Conservation (phyloP, 2,113 vertebrate genomes). For the Crotalus helleri region DNA sequence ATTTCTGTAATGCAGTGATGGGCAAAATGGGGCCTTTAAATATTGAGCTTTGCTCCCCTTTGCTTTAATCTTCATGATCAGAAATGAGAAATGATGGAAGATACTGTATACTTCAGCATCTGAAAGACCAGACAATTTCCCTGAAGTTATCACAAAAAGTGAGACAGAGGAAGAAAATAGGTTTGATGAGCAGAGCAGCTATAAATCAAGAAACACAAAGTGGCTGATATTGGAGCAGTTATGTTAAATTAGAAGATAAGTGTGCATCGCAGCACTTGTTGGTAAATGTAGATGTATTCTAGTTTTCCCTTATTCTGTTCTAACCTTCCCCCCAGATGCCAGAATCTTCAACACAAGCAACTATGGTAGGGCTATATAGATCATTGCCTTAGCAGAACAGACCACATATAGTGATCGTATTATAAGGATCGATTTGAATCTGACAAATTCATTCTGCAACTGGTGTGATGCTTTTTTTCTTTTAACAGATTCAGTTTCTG, state of each 20-base stretch:
- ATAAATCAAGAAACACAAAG: neutral
- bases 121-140: neutral
- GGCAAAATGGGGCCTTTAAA: neutral
- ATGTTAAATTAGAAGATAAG: neutral
- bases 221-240: neutral
- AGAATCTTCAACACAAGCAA: neutral
- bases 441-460: neutral
- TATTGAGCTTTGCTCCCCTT: neutral
- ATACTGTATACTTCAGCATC: neutral
- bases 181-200: neutral
- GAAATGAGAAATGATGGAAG: neutral
- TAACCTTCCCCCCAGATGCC: neutral
- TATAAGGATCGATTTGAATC: neutral
- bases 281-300: neutral
- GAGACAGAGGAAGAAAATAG: neutral
- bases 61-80: neutral
- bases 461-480: neutral
- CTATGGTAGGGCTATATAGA: neutral
- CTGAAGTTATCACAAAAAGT: neutral
- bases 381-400: neutral
- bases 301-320: neutral
- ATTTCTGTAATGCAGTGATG: neutral
- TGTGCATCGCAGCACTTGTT: neutral
- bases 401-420: neutral
- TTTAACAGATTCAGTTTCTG: conserved; percentile 79